Base-by-base conservation (phyloP, 2,113 vertebrate genomes). In the Crypturellus undulatus region DNA sequence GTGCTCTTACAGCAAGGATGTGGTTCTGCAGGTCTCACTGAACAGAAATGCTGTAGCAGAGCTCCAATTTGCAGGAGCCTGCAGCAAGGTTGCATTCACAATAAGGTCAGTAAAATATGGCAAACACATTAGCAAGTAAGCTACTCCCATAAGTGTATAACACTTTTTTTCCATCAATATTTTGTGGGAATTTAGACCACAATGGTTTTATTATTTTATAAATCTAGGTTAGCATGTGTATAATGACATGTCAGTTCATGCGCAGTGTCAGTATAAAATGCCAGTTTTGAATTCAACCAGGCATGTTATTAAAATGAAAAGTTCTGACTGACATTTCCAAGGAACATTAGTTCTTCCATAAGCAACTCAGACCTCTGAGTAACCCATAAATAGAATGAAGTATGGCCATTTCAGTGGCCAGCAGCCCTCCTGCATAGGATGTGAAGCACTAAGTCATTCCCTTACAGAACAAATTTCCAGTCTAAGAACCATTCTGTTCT, bases 251-350 rank as follows among this genome's bases (percentile, higher is more conserved):
- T 83, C 90, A 93, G 73, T 65, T 96, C 90, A 58, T 25, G n/a
- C 0, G 0, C 69, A 84, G 20, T 68, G 82, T 64, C 95, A 92
- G 84, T 68, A 91, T 85, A 87, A 93, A 92, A 92, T 82, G 85
- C 65, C 85, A 83, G 84, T 54, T 96, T 89, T 83, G 75, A 96
- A 90, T 97, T 90, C 94, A 94, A 84, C 47, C 73, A 91, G 93
- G 80, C 92, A 94, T 59, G 56, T 92, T 90, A 97, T 96, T 97
- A 96, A 97, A 97, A 95, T 91, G 71, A 94, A 94, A 97, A 96
- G 84, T 79, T 87, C 26, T 83, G 83, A 84, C 64, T 95, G 94
- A 96, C 79, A 79, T 94, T 92, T 95, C 85, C 89, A 72, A 94
- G 82, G 56, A 95, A 82, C 45, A 70, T 62, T 83, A 92, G 62